phyloP scores from a whole-genome alignment of 2,113 vertebrate genomes.

The Hepsetus odoe region DNA sequence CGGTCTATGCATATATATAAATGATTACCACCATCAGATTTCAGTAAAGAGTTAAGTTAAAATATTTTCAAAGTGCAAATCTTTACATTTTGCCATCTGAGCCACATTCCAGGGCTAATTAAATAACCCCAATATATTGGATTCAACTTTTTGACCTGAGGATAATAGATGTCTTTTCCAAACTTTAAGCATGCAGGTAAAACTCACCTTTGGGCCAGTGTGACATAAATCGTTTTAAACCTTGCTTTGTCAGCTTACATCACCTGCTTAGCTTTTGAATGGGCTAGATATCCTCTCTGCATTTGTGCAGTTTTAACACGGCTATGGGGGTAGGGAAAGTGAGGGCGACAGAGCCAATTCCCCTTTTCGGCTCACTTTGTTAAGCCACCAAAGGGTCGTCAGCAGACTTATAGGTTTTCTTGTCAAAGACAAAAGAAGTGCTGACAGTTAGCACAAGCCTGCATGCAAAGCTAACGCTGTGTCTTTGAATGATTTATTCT shows the following conservation, averaged over 20 bases:
- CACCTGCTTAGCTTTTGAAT: conserved; percentile 47
- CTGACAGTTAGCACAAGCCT: conserved; percentile 2
- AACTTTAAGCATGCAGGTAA: not conserved
- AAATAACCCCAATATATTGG: not conserved
- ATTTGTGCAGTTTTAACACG: conserved; percentile 32
- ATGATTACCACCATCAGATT: too few species aligned
- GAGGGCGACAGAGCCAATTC: conserved; percentile 43
- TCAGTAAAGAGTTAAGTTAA: not conserved
- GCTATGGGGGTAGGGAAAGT: conserved; percentile 19
- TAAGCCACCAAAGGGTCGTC: conserved; percentile 48
- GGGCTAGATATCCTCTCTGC: conserved; percentile 34
- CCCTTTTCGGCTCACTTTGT: conserved; percentile 34
- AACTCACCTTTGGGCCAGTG: conserved; percentile 2
- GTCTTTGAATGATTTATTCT: conserved; percentile 32
- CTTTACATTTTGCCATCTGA: not conserved
- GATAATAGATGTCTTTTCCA: not conserved
- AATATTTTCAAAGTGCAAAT: not conserved
- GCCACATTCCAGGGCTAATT: not conserved
- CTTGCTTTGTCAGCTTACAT: conserved; percentile 21
- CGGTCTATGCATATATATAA: too few species aligned
- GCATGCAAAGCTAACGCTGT: conserved; percentile 8
- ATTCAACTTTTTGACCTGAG: not conserved
- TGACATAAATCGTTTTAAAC: conserved; percentile 27
- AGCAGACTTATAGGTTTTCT: conserved; percentile 42
- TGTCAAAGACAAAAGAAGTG: conserved; percentile 44